Percentiles rank a stretch among this genome's conserved stretches.
phyloP scores from a whole-genome alignment of 2,797 vertebrate genomes.

The Clarias laeviceps region DNA sequence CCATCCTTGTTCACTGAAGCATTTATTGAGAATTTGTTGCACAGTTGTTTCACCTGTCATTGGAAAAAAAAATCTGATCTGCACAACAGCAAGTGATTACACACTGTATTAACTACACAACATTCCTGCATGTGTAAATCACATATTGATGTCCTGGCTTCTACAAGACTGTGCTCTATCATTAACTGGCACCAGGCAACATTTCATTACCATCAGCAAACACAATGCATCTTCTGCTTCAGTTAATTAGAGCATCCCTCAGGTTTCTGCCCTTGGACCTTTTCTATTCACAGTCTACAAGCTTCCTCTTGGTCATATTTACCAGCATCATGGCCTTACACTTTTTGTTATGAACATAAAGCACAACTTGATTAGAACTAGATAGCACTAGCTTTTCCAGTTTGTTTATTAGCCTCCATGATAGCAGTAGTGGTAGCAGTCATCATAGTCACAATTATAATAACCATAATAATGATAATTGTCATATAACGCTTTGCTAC shows the following conservation, averaged over 20 bases:
- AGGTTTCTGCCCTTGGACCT: background rate
- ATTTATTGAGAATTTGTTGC: background rate
- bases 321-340: background rate
- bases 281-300: background rate
- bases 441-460: background rate
- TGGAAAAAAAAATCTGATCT: constrained; percentile 2
- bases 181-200: background rate
- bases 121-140: constrained; percentile 5
- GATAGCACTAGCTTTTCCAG: background rate
- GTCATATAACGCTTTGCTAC: background rate
- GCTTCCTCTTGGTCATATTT: background rate
- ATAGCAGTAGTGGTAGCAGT: background rate
- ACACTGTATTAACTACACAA: constrained; percentile 29
- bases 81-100: constrained; percentile 8
- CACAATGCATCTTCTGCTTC: background rate
- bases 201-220: background rate
- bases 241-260: background rate
- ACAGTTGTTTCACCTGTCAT: constrained; percentile 13
- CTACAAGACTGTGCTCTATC: background rate
- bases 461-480: background rate
- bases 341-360: background rate
- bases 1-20: constrained; percentile 14
- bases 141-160: constrained; percentile 7
- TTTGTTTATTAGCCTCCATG: background rate
- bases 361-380: background rate